phyloP scores from a whole-genome alignment of 2,888 invertebrate species.

The Mythimna lalbum region DNA sequence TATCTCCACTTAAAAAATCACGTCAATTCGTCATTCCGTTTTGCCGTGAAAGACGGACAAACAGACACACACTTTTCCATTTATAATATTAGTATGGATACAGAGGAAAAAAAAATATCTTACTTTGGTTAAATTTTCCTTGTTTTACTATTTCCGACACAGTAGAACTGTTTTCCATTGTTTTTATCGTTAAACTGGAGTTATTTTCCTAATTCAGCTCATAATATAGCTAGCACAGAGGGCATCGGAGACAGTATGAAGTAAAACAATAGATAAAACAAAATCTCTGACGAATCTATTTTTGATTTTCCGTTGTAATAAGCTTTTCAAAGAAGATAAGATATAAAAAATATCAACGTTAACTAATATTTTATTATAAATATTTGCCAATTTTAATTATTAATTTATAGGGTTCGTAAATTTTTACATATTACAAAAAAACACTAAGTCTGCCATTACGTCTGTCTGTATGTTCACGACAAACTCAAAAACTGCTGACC shows the following conservation, averaged over 20 bases:
- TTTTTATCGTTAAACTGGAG: constrained; percentile 6
- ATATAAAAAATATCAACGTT: constrained; percentile 36
- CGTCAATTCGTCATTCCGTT: too few relatives aligned
- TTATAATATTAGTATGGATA: too few relatives aligned
- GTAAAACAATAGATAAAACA: constrained; percentile 41
- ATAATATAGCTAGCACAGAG: constrained; percentile 36
- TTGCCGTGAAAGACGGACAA: too few relatives aligned
- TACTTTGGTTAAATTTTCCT: neutral
- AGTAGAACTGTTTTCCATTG: constrained; percentile 8
- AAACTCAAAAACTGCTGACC: too few relatives aligned
- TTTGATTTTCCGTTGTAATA: constrained; percentile 35
- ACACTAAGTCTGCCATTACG: too few relatives aligned
- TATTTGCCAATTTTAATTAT: constrained; percentile 25
- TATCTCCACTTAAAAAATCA: too few relatives aligned
- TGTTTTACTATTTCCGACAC: neutral
- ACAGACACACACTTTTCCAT: too few relatives aligned
- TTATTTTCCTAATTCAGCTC: neutral
- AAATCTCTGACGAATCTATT: constrained; percentile 29
- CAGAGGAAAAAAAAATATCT: constrained; percentile 8
- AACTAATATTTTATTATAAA: constrained; percentile 28
- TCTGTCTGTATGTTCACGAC: too few relatives aligned
- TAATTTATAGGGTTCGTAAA: neutral
- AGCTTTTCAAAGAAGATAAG: constrained; percentile 40
- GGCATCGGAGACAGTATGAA: constrained; percentile 41
- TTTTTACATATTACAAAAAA: too few relatives aligned